Percentiles rank a stretch among this genome's conserved stretches.
Evolutionary conservation across 2,888 invertebrate species (phyloP).

Genomic region (Agapostemon virescens): DNA sequence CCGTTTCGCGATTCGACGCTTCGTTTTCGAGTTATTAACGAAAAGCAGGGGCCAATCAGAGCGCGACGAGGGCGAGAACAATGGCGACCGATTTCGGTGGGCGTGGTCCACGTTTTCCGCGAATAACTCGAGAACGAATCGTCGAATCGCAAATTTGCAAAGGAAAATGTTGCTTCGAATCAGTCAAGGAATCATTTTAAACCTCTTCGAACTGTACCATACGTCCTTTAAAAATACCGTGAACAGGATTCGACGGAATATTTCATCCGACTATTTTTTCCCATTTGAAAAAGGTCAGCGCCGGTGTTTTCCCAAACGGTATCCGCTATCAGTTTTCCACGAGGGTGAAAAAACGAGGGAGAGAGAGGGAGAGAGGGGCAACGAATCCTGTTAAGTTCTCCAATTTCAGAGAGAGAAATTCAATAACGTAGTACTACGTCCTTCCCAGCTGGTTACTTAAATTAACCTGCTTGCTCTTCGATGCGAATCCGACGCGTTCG

Average conservation of each 20-base stretch:
- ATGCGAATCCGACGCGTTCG: constrained; percentile 5
- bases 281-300: background rate
- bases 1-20: too few relatives aligned
- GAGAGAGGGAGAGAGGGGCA: background rate
- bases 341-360: background rate
- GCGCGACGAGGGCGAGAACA: too few relatives aligned
- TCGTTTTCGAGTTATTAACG: too few relatives aligned
- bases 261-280: background rate
- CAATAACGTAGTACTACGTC: background rate
- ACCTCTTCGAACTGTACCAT: too few relatives aligned
- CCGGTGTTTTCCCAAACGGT: background rate
- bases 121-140: too few relatives aligned
- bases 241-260: background rate
- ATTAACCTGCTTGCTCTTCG: constrained; percentile 17
- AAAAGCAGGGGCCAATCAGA: too few relatives aligned
- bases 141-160: too few relatives aligned
- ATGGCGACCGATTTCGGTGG: too few relatives aligned
- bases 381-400: background rate
- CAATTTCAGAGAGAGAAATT: background rate
- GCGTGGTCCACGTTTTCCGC: too few relatives aligned
- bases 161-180: too few relatives aligned
- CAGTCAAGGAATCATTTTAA: too few relatives aligned
- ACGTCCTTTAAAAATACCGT: too few relatives aligned
- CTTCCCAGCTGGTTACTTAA: constrained; percentile 6
- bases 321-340: background rate